Base-by-base conservation (phyloP, 1,140 invertebrate species). In the Hestina assimilis region DNA sequence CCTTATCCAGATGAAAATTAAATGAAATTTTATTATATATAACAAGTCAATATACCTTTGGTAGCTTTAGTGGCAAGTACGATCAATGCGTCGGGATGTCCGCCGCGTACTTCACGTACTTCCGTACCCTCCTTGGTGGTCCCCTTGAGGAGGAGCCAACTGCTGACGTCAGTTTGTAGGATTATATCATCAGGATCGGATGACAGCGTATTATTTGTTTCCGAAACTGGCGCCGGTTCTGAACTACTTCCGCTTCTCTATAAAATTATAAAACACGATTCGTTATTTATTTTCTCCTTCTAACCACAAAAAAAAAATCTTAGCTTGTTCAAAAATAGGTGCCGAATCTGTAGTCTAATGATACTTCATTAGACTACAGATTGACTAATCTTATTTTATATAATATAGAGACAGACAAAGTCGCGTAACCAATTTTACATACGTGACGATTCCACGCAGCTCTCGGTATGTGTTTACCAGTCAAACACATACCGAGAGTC, bases 11-110 rank as follows among this genome's bases (percentile, higher is more conserved):
- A 33, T 20, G 4, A 14, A 42, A 42, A 42, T 24, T 14, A 24
- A 7, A 24, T n/a, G 33, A n/a, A 17, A 38, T 9, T 2, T 12
- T 14, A 8, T 28, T 2, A 4, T 31, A n/a, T 17, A 20, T 38
- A 0, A 28, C 0, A 28, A n/a, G n/a, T n/a, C 4, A n/a, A 28
- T 12, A 5, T 74, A 90, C 95, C 94, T 92, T 96, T 97, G 73
- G 94, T 95, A 46, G 95, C 95, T 88, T 96, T 96, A 41, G 97
- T 97, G 12, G 97, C 97, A 77, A 97, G 95, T 51, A 98, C 95
- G 54, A 99, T 93, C 17, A 99, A 91, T 1, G 96, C 96, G 86
- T 98, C 96, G 0, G 96, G 93, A 65, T 95, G 92, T 24, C 97
- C 97, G 5, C 97, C 97, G 45, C 96, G 91, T 28, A 98, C 93